Evolutionary conservation across 2,797 vertebrate species (phyloP).

Genomic region (Siniperca scherzeri): DNA sequence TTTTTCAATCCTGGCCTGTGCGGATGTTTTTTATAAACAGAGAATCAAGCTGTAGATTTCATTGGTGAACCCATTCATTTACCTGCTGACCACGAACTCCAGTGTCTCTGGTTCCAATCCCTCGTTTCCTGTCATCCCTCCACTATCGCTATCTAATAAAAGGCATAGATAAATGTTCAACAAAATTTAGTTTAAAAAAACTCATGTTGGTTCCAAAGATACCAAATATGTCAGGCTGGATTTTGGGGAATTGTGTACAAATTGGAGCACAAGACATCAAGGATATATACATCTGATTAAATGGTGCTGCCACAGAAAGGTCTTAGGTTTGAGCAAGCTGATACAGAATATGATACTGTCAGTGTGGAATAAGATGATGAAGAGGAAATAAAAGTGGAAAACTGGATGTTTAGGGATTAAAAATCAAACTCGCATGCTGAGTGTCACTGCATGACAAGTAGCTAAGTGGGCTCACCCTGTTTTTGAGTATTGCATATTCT

Average conservation of each 20-base stretch:
- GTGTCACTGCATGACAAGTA: background rate
- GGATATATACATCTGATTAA: no score
- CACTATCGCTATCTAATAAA: background rate
- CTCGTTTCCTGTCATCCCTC: background rate
- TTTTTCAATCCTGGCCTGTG: constrained; percentile 15
- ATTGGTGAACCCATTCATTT: background rate
- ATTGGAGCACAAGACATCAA: no score
- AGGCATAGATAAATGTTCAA: no score
- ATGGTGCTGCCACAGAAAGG: background rate
- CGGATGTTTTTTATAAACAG: constrained; percentile 2
- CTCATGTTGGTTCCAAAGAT: background rate
- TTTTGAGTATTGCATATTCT: background rate
- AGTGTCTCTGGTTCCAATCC: no score
- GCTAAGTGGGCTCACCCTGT: background rate
- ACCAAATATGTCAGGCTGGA: no score
- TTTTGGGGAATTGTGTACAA: no score
- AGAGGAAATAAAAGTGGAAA: background rate
- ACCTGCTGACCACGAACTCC: no score
- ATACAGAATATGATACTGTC: background rate
- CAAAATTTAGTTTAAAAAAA: background rate
- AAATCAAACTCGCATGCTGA: no score
- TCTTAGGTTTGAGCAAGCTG: background rate
- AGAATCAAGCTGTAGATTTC: background rate
- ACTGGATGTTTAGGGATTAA: background rate
- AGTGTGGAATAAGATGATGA: background rate